These are phyloP conservation scores for Stigmatopora argus DNA, from an alignment of 2,113 vertebrate species.

Conservation along the genomic window DNA sequence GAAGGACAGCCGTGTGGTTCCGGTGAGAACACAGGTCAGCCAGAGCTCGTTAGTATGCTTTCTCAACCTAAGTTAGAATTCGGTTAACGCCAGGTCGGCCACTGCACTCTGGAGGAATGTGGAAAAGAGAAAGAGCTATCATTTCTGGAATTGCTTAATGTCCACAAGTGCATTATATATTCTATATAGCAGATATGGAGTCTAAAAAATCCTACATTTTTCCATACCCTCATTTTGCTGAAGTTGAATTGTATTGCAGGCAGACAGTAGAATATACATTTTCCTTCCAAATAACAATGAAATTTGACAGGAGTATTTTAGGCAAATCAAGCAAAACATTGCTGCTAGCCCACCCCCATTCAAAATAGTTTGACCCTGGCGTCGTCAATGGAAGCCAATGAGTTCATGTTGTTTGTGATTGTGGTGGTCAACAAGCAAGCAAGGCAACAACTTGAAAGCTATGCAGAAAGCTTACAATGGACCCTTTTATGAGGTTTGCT, in stretches of 20 bases:
- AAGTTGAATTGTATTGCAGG: conserved; percentile 2
- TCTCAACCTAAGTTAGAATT: conserved; percentile 39
- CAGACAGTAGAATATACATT: neutral
- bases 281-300: neutral
- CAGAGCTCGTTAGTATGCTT: conserved; percentile 58
- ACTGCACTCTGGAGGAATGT: conserved; percentile 11
- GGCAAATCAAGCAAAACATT: too few relatives aligned
- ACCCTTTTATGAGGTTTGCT: neutral
- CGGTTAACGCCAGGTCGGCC: conserved; percentile 46
- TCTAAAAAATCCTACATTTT: neutral
- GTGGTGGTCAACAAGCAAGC: too few relatives aligned
- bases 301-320: too few relatives aligned
- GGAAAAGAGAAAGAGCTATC: conserved; percentile 22
- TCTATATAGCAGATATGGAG: neutral
- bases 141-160: conserved; percentile 6
- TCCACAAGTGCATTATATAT: neutral
- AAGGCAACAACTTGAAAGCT: neutral
- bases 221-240: conserved; percentile 2
- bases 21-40: conserved; percentile 52
- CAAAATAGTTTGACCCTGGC: too few relatives aligned
- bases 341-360: too few relatives aligned
- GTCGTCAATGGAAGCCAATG: too few relatives aligned
- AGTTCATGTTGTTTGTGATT: too few relatives aligned
- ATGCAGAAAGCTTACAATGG: neutral
- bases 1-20: conserved; percentile 29